These are phyloP conservation scores for Podarcis lilfordi DNA, from an alignment of 2,797 vertebrate species.

Conservation along the genomic window DNA sequence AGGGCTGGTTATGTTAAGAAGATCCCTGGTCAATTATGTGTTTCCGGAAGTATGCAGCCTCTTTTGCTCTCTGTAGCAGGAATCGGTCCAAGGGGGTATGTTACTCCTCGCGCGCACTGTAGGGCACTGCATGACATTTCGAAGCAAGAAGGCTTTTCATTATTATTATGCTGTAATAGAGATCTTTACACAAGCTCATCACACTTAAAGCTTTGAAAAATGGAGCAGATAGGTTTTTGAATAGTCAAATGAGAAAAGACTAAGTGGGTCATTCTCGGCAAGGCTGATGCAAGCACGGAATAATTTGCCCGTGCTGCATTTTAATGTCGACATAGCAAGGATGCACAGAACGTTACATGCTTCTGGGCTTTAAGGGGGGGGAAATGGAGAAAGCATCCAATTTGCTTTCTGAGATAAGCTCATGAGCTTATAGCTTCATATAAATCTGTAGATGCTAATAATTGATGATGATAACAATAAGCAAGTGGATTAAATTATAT, in stretches of 20 bases:
- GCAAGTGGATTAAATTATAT: conserved; percentile 27
- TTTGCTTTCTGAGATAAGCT: conserved; percentile 32
- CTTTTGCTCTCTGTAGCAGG: not conserved
- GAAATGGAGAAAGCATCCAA: conserved; percentile 33
- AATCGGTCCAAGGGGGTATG: not conserved
- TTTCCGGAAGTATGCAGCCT: fast-evolving
- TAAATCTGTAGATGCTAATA: not conserved
- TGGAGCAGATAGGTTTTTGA: conserved; percentile 20
- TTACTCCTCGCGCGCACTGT: not conserved
- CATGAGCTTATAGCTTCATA: conserved; percentile 38
- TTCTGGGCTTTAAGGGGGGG: conserved; percentile 45
- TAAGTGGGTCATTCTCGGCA: conserved; percentile 30
- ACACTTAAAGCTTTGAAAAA: conserved; percentile 24
- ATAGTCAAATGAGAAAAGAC: conserved; percentile 39
- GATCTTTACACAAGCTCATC: conserved; percentile 24
- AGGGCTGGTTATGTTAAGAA: not conserved
- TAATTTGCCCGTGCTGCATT: conserved; percentile 17
- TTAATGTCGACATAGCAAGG: conserved; percentile 34
- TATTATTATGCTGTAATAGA: conserved; percentile 1
- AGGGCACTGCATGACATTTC: not conserved
- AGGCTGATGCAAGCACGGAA: not conserved
- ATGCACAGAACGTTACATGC: not conserved
- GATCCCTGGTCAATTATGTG: not conserved
- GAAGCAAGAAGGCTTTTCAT: not conserved
- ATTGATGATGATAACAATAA: conserved; percentile 24